Percentiles rank a stretch among this genome's conserved stretches.
Conservation (phyloP, 2,797 vertebrate genomes). For the Calcarius lapponicus region DNA sequence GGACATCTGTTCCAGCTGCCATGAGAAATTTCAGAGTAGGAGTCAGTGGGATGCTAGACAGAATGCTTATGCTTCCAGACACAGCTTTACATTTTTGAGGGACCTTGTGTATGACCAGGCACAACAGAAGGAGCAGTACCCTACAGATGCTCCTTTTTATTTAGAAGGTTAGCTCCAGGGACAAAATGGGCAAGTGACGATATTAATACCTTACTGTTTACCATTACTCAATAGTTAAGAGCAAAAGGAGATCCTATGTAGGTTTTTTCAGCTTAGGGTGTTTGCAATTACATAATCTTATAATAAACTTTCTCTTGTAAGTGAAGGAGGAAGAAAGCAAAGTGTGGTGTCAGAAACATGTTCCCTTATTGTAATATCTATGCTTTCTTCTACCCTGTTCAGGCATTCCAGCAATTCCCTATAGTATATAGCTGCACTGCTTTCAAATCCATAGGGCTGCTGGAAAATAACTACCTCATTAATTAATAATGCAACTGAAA, state of each 20-base stretch:
- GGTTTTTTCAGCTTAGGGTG: neutral
- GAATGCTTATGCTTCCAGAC: neutral
- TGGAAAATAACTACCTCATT: neutral
- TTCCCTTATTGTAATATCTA: neutral
- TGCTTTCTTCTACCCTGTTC: neutral
- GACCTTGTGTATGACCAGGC: neutral
- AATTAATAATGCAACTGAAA: neutral
- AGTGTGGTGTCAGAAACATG: neutral
- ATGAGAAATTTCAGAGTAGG: neutral
- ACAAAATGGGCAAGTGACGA: neutral
- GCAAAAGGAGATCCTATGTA: neutral
- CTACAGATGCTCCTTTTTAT: neutral
- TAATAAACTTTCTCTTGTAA: neutral
- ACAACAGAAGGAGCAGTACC: neutral
- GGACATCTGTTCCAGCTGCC: neutral
- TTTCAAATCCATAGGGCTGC: neutral
- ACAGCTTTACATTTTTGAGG: neutral
- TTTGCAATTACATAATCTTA: neutral
- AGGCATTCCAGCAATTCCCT: neutral
- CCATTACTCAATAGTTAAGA: neutral
- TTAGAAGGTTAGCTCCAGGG: neutral
- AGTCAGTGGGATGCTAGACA: neutral
- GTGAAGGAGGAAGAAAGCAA: neutral
- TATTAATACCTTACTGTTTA: neutral
- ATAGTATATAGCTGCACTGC: neutral